Evolutionary conservation across 2,797 vertebrate species (phyloP), one percentile per base, ranked within the genome.

Genomic region (Capromys pilorides): DNA sequence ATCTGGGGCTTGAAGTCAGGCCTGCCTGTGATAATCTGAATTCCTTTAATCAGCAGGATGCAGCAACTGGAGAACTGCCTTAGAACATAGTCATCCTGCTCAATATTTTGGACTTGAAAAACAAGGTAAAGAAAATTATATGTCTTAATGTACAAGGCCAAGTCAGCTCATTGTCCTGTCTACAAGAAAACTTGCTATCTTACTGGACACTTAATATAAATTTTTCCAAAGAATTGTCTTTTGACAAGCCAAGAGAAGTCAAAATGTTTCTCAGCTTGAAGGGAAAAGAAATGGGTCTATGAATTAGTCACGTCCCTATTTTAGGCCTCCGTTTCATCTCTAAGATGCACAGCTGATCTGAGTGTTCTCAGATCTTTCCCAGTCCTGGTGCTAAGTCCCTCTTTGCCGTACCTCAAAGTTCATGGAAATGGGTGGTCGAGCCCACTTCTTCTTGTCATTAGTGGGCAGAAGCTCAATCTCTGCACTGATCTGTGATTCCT

Each of bases 371-470:
- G 36, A 61, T 67, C 36, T 89, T 81, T 95, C 57, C 88, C 66
- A 86, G 45, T 49, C 13, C 39, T 31, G 28, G 57, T 16, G 61
- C 54, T 78, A 91, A 31, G 49, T 10, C 61, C 79, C 49, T 79
- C 49, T n/a, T 77, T 86, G 66, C 86, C 86, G 96, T 98, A 99
- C 99, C 99, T 99, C 99, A 98, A 99, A 99, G 98, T 99, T 99
- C 99, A 99, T 99, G 95, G 99, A 99, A 98, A 99, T 99, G 5
- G 99, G 99, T 90, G 99, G 99, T 86, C 99, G 98, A 93, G 99
- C 99, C 99, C 99, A 99, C 97, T 99, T 99, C 98, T 99, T 99
- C 98, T 99, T 99, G 97, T 99, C 99, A 9, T 99, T 99, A 97
- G 99, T 99, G 92, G 99, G 99, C 97, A 99, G 98, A 96, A 99